Evolutionary conservation across 2,797 vertebrate genomes (phyloP).

Genomic region (Sus cebifrons): DNA sequence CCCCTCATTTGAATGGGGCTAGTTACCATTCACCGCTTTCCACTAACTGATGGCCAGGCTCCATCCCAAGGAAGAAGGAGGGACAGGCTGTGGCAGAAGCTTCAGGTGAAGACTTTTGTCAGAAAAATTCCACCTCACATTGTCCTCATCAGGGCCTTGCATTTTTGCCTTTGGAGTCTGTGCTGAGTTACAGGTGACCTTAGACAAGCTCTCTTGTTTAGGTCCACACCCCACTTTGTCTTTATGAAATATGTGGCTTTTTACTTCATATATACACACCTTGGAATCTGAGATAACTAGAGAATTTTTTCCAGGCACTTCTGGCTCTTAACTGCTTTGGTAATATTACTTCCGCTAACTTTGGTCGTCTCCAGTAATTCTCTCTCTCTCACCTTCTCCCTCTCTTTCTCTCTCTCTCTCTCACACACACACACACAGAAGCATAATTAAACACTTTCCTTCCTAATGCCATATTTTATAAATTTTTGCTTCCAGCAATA

Average conservation of each 20-base stretch:
- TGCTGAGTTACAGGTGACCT: not conserved
- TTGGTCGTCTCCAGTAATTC: not conserved
- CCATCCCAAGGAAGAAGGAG: not conserved
- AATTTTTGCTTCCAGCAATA: not conserved
- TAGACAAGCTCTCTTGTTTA: not conserved
- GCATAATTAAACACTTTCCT: not conserved
- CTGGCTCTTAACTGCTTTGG: constrained; percentile 11
- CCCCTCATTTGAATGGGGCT: not conserved
- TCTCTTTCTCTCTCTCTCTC: not conserved
- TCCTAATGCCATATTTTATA: not conserved
- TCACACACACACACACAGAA: not conserved
- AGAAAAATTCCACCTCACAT: not conserved
- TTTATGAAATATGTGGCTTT: not conserved
- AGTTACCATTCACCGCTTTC: not conserved
- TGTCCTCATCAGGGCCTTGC: not conserved
- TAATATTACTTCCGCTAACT: not conserved
- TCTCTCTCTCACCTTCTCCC: not conserved
- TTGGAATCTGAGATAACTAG: constrained; percentile 1
- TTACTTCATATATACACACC: not conserved
- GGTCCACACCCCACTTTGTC: not conserved
- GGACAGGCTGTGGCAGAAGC: not conserved
- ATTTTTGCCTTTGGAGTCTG: not conserved
- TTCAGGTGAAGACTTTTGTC: not conserved
- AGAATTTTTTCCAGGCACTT: constrained; percentile 15
- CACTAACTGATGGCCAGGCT: not conserved